Conservation (phyloP, 2,797 vertebrate genomes). For the Limosa lapponica region DNA sequence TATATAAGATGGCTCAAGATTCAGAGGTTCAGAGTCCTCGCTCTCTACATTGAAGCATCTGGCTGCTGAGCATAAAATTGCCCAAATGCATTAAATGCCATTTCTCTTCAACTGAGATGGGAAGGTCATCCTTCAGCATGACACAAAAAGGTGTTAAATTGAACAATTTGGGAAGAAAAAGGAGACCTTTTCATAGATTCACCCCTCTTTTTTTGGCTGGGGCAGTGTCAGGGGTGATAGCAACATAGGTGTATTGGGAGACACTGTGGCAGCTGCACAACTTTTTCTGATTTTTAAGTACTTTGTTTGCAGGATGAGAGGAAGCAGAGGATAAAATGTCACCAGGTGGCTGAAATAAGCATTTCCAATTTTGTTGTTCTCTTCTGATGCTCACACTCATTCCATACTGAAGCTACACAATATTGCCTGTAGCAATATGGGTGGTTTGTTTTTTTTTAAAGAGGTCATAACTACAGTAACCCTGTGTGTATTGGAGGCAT, state of each 20-base stretch:
- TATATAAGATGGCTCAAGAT: background rate
- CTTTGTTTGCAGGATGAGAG: background rate
- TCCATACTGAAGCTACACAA: background rate
- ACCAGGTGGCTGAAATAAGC: background rate
- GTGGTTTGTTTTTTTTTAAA: background rate
- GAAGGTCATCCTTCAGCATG: background rate
- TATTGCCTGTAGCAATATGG: background rate
- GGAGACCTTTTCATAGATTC: background rate
- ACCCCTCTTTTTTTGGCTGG: background rate
- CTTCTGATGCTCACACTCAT: background rate
- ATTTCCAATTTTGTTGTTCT: background rate
- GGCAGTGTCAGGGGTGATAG: accelerated
- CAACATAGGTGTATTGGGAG: background rate
- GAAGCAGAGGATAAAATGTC: background rate
- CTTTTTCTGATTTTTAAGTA: background rate
- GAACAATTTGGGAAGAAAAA: background rate
- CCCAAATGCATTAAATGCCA: background rate
- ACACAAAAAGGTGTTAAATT: background rate
- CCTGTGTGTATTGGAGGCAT: background rate
- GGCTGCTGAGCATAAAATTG: background rate
- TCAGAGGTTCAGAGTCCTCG: accelerated
- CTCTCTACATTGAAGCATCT: background rate
- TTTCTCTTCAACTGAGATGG: background rate
- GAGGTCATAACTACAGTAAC: background rate
- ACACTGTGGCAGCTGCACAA: background rate